Evolutionary conservation across 2,113 vertebrate species (phyloP).

Genomic region (Pungitius pungitius): DNA sequence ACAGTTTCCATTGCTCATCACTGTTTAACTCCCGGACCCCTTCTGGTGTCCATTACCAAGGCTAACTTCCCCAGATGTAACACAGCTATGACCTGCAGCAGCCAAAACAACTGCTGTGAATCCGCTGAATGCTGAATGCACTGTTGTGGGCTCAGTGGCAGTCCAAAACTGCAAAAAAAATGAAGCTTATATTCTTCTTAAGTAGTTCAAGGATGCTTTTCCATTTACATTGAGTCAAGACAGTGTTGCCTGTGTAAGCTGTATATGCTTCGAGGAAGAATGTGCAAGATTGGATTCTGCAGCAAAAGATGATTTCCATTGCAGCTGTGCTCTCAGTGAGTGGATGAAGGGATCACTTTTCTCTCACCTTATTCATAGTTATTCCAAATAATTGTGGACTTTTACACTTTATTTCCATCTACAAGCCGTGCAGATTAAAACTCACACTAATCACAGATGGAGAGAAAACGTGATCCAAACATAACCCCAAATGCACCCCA

Average conservation of each 20-base stretch:
- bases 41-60: conserved; percentile 78
- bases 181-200: conserved; percentile 38
- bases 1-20: conserved; percentile 81
- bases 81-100: conserved; percentile 69
- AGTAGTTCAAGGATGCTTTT: conserved; percentile 42
- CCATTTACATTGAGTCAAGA: conserved; percentile 34
- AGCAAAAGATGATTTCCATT: conserved; percentile 50
- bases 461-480: conserved; percentile 35
- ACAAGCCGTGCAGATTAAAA: conserved; percentile 44
- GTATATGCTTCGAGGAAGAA: conserved; percentile 6
- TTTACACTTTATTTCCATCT: conserved; percentile 43
- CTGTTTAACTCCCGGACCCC: conserved; percentile 73
- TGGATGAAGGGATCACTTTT: conserved; percentile 50
- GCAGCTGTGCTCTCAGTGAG: conserved; percentile 23
- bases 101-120: conserved; percentile 69
- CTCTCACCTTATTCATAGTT: conserved; percentile 53
- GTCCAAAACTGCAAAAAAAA: conserved; percentile 28
- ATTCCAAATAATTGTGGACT: not conserved
- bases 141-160: conserved; percentile 36
- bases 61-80: conserved; percentile 76
- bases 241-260: not conserved
- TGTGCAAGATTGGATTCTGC: conserved; percentile 20
- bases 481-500: conserved; percentile 20
- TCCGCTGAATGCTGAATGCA: conserved; percentile 45
- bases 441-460: conserved; percentile 33